Evolutionary conservation across 2,888 invertebrate species (phyloP).

Genomic region (Watsonalla cultraria): DNA sequence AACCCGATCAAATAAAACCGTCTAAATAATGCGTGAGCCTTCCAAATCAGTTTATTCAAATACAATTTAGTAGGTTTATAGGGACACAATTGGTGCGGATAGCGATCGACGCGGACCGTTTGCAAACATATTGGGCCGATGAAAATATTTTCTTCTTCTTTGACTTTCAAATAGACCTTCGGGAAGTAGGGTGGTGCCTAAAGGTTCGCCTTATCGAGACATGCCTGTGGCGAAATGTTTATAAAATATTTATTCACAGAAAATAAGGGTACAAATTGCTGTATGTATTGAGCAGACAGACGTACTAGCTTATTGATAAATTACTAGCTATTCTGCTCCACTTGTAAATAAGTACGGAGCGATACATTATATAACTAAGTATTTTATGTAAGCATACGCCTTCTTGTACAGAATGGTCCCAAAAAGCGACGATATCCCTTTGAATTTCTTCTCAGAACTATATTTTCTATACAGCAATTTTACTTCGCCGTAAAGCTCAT

Average conservation of each 20-base stretch:
- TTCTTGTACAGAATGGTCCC: too few species aligned
- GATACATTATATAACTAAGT: too few species aligned
- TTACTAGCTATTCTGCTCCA: too few species aligned
- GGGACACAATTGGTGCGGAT: constrained; percentile 16
- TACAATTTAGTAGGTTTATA: constrained; percentile 21
- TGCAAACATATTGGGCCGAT: constrained; percentile 51
- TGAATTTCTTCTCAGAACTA: too few species aligned
- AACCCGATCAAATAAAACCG: not conserved
- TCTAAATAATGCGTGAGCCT: constrained; percentile 1
- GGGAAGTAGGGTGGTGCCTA: not conserved
- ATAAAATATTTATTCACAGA: not conserved
- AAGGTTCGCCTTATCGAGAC: not conserved
- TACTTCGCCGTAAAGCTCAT: too few species aligned
- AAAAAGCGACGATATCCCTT: too few species aligned
- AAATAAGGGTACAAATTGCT: too few species aligned
- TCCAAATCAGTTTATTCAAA: constrained; percentile 31
- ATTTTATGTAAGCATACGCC: too few species aligned
- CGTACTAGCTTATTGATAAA: too few species aligned
- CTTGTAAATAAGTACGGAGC: too few species aligned
- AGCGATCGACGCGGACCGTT: constrained; percentile 20
- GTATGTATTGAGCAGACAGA: too few species aligned
- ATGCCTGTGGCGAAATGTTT: not conserved
- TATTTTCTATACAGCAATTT: too few species aligned
- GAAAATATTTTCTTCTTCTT: constrained; percentile 51
- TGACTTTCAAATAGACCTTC: constrained; percentile 54